Evolutionary conservation across 1,140 invertebrate species (phyloP).

Genomic region (Cepaea nemoralis): DNA sequence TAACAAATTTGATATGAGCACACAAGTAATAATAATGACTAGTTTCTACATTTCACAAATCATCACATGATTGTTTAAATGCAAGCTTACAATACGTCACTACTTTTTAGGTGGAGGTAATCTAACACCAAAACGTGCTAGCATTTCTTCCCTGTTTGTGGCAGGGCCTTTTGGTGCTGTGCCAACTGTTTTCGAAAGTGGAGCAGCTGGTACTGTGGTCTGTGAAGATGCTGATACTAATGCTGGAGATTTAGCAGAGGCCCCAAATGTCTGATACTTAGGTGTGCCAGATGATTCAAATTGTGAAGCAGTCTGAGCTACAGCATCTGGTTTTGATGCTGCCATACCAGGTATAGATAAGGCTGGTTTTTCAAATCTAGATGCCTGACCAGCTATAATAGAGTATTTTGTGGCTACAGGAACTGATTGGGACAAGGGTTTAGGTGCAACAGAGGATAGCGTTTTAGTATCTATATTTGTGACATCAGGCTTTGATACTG

Average conservation of each 20-base stretch:
- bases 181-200: neutral
- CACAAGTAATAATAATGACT: too few species aligned
- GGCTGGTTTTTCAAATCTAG: slow-evolving; percentile 42
- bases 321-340: slow-evolving; percentile 1
- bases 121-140: slow-evolving; percentile 31
- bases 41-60: too few species aligned
- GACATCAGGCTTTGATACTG: neutral
- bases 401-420: slow-evolving; percentile 30
- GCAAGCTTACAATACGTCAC: too few species aligned
- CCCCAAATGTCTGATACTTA: neutral
- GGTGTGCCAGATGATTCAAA: slow-evolving; percentile 31
- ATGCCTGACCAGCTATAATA: slow-evolving; percentile 23
- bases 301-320: slow-evolving; percentile 30
- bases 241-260: neutral
- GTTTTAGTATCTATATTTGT: neutral
- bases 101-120: slow-evolving; percentile 42
- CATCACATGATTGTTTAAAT: too few species aligned
- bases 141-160: slow-evolving; percentile 36
- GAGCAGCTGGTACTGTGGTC: neutral
- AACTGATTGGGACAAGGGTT: slow-evolving; percentile 26
- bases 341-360: neutral
- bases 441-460: slow-evolving; percentile 15
- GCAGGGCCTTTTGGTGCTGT: neutral
- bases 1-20: too few species aligned
- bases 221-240: neutral